Percentiles rank a stretch among this genome's conserved stretches.
phyloP scores from a whole-genome alignment of 2,888 invertebrate genomes.

The Cosmia trapezina region DNA sequence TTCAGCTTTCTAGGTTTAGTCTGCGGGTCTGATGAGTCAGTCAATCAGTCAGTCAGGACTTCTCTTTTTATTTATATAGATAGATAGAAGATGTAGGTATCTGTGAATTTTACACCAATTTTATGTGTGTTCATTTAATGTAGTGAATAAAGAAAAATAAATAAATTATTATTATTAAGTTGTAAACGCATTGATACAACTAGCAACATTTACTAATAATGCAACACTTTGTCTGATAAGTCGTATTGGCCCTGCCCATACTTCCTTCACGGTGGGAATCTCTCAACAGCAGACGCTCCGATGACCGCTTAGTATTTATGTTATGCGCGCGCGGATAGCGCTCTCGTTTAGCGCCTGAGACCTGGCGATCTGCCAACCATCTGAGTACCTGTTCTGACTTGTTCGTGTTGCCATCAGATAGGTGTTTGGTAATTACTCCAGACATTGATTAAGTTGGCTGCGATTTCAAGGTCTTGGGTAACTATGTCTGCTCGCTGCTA shows the following conservation, averaged over 20 bases:
- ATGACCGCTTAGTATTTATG: slow-evolving; percentile 40
- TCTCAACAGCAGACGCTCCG: background rate
- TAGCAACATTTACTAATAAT: background rate
- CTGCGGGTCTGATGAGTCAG: no score
- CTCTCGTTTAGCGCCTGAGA: slow-evolving; percentile 46
- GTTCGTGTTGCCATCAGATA: slow-evolving; percentile 19
- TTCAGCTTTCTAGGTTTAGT: no score
- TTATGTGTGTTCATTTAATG: no score
- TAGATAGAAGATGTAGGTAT: no score
- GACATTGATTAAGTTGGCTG: slow-evolving; percentile 21
- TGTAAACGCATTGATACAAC: background rate
- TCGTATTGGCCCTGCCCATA: background rate
- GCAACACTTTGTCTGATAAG: background rate
- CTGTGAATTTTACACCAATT: no score
- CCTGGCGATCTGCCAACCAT: slow-evolving; percentile 47
- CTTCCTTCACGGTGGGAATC: slow-evolving; percentile 31
- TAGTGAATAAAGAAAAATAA: no score
- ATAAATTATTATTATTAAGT: no score
- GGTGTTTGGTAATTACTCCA: background rate
- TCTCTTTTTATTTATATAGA: no score
- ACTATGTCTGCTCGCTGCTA: background rate
- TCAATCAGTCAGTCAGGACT: no score
- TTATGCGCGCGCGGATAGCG: slow-evolving; percentile 38
- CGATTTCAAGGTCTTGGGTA: slow-evolving; percentile 33
- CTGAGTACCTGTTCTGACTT: slow-evolving; percentile 42